phyloP scores from a whole-genome alignment of 2,888 invertebrate genomes.

The Argynnis bischoffii region DNA sequence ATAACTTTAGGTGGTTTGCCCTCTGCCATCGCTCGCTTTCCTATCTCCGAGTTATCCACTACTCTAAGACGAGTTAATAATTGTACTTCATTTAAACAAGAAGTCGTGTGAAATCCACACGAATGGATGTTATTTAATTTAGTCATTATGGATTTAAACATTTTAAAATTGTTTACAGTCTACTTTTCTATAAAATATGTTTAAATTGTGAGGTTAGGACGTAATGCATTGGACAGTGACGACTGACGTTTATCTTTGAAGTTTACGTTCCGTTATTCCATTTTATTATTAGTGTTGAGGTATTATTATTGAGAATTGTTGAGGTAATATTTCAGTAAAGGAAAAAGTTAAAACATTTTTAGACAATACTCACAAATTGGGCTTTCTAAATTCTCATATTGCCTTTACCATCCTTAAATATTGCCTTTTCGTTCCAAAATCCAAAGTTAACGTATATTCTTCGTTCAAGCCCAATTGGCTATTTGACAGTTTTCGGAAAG shows the following conservation, averaged over 20 bases:
- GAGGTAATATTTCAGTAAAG: too few relatives aligned
- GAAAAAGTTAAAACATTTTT: too few relatives aligned
- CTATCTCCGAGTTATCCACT: slow-evolving; percentile 98
- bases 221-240: slow-evolving; percentile 11
- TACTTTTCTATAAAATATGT: not conserved
- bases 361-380: too few relatives aligned
- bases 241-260: not conserved
- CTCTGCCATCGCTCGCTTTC: slow-evolving; percentile 96
- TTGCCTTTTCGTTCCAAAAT: too few relatives aligned
- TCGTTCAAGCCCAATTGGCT: too few relatives aligned
- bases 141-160: slow-evolving; percentile 61
- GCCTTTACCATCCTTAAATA: too few relatives aligned
- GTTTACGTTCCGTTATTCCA: slow-evolving; percentile 4
- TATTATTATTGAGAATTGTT: too few relatives aligned
- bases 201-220: slow-evolving; percentile 34
- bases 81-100: slow-evolving; percentile 84
- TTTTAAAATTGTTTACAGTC: slow-evolving; percentile 38
- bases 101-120: slow-evolving; percentile 82
- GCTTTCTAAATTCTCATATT: too few relatives aligned
- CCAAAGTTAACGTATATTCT: too few relatives aligned
- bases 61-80: slow-evolving; percentile 91
- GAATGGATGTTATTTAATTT: slow-evolving; percentile 49
- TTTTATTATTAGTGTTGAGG: too few relatives aligned
- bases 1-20: slow-evolving; percentile 97
- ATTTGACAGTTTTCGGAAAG: too few relatives aligned